A percentile compares a stretch with the other conserved stretches of the same genome.
Evolutionary conservation across 1,140 invertebrate genomes (phyloP).

Genomic region (Belonocnema kinseyi): DNA sequence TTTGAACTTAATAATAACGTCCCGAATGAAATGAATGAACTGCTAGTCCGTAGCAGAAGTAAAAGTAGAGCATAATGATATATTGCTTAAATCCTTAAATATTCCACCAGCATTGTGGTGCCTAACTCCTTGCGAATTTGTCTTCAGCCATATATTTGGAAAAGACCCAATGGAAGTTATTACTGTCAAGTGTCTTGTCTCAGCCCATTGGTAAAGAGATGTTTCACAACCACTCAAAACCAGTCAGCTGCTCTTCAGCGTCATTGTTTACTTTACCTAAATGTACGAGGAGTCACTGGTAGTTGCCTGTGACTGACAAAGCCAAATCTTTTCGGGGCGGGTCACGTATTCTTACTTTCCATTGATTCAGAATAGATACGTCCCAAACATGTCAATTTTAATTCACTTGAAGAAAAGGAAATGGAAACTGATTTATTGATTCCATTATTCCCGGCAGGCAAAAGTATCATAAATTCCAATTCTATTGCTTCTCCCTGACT

Average conservation of each 20-base stretch:
- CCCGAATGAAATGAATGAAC: no score
- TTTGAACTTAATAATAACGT: no score
- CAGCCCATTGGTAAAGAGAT: no score
- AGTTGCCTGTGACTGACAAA: slow-evolving; percentile 17
- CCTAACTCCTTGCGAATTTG: neutral
- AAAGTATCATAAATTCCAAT: neutral
- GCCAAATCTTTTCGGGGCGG: neutral
- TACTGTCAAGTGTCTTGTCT: no score
- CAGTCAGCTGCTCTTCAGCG: neutral
- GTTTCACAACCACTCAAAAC: neutral
- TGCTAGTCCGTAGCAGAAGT: neutral
- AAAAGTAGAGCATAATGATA: no score
- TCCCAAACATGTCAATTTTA: slow-evolving; percentile 3
- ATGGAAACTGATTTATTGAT: slow-evolving; percentile 2
- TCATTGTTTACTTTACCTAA: slow-evolving; percentile 5
- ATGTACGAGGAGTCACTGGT: neutral
- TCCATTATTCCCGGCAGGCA: neutral
- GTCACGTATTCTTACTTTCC: slow-evolving; percentile 3
- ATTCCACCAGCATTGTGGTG: neutral
- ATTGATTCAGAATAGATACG: slow-evolving; percentile 14
- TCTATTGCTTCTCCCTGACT: no score
- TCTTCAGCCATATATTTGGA: neutral
- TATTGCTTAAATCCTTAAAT: no score
- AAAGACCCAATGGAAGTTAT: neutral
- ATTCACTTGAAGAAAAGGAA: slow-evolving; percentile 15